Evolutionary conservation across 2,113 vertebrate genomes (phyloP).

Genomic region (Platycercus adscitus): DNA sequence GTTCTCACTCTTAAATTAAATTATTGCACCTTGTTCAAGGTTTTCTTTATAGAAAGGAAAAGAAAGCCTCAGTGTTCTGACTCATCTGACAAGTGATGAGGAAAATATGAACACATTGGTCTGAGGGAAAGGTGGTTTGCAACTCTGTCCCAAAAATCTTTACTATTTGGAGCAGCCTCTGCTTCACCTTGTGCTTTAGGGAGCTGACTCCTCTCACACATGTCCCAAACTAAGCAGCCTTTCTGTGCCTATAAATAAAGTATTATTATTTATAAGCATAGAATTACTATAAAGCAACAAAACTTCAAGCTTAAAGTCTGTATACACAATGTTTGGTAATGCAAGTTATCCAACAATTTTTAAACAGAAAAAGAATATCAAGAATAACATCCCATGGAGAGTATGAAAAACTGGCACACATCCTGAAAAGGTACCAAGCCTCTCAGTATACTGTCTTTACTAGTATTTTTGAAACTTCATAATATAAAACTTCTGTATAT

Average conservation of each 20-base stretch:
- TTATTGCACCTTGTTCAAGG: slow-evolving; percentile 38
- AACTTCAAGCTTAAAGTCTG: not conserved
- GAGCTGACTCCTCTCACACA: not conserved
- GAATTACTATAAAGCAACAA: not conserved
- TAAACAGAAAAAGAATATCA: not conserved
- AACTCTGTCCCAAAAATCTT: not conserved
- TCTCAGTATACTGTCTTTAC: not conserved
- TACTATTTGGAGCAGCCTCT: not conserved
- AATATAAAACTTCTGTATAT: not conserved
- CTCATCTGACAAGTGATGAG: not conserved
- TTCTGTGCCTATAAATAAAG: not conserved
- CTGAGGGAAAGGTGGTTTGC: not conserved
- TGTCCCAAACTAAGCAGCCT: not conserved
- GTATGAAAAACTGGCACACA: not conserved
- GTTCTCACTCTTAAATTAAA: slow-evolving; percentile 26
- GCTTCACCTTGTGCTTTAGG: not conserved
- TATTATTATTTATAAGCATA: not conserved
- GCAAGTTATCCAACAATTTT: not conserved
- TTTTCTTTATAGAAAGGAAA: not conserved
- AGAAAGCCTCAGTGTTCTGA: not conserved
- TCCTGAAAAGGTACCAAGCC: not conserved
- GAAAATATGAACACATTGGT: not conserved
- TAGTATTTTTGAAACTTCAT: not conserved
- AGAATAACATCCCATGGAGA: not conserved
- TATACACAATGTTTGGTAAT: not conserved